phyloP scores from a whole-genome alignment of 2,797 vertebrate species.

The Pseudochirops cupreus region DNA sequence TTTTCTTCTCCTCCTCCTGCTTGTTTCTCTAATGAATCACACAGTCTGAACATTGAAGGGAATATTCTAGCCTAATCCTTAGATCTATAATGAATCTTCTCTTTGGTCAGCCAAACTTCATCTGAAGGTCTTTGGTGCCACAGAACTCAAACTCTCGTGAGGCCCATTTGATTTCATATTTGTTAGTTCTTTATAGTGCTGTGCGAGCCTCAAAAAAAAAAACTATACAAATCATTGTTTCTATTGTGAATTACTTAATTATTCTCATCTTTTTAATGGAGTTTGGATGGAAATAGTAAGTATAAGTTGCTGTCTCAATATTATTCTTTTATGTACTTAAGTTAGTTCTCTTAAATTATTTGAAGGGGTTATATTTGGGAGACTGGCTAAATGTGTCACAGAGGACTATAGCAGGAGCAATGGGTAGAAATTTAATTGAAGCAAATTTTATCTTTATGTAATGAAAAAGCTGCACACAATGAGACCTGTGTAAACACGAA shows the following conservation, averaged over 20 bases:
- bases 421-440: background rate
- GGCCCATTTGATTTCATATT: too few species aligned
- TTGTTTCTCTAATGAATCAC: background rate
- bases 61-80: background rate
- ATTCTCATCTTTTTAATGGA: background rate
- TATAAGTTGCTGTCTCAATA: background rate
- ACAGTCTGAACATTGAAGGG: background rate
- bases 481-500: background rate
- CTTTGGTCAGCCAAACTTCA: background rate
- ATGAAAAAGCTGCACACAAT: background rate
- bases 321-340: background rate
- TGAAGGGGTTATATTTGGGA: background rate
- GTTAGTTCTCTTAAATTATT: background rate
- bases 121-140: background rate
- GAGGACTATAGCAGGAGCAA: background rate
- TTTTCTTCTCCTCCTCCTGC: background rate
- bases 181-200: background rate
- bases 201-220: background rate
- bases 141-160: background rate
- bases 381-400: background rate
- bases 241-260: background rate
- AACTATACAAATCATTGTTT: background rate
- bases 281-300: background rate
- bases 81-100: background rate
- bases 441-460: background rate